Evolutionary conservation across 2,113 vertebrate genomes (phyloP).

Genomic region (Silurus asotus): DNA sequence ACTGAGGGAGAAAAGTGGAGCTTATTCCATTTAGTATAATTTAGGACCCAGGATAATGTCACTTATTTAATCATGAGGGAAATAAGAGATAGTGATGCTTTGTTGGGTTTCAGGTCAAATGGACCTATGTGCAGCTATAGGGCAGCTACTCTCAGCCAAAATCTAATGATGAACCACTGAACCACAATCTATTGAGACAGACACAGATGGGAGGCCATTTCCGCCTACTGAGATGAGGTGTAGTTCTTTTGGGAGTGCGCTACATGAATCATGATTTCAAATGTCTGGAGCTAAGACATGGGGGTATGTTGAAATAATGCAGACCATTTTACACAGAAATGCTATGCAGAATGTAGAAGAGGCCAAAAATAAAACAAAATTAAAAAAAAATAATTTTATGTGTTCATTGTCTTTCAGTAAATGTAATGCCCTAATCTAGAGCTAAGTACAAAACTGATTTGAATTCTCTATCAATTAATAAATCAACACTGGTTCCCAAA

Average conservation of each 20-base stretch:
- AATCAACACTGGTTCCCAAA: too few species aligned
- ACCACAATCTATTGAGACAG: conserved; percentile 42
- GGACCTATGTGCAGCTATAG: conserved; percentile 41
- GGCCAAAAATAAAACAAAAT: conserved; percentile 13
- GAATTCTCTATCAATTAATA: too few species aligned
- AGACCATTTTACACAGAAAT: conserved; percentile 38
- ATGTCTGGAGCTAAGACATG: conserved; percentile 10
- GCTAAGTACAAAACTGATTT: too few species aligned
- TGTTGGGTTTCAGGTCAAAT: conserved; percentile 52
- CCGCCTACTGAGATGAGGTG: conserved; percentile 1
- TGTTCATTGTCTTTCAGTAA: background rate
- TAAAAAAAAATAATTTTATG: background rate
- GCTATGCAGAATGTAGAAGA: conserved; percentile 11
- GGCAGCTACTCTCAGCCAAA: conserved; percentile 34
- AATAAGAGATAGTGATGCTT: conserved; percentile 37
- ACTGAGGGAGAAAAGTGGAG: conserved; percentile 31
- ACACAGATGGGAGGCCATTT: conserved; percentile 34
- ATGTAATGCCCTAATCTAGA: too few species aligned
- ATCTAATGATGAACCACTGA: conserved; percentile 45
- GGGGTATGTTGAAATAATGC: conserved; percentile 24
- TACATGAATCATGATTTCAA: conserved; percentile 29
- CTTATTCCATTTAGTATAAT: conserved; percentile 38
- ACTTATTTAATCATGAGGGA: conserved; percentile 54
- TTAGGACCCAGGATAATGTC: conserved; percentile 50
- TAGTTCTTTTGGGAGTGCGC: conserved; percentile 7